Percentiles rank a stretch among this genome's conserved stretches.
Evolutionary conservation across 2,888 invertebrate species (phyloP).

Genomic region (Sisyra nigra): DNA sequence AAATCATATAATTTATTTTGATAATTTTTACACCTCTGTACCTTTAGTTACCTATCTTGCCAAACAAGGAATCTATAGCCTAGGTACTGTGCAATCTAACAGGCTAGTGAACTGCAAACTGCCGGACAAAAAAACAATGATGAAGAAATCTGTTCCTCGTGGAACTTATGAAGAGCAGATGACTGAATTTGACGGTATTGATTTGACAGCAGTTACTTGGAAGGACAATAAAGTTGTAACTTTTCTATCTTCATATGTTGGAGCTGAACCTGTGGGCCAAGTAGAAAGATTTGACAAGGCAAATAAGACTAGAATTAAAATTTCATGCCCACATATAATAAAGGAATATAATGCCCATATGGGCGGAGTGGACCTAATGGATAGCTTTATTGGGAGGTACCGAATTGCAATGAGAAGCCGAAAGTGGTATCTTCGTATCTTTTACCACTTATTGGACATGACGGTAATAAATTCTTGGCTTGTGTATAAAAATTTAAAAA

Average conservation of each 20-base stretch:
- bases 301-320: no score
- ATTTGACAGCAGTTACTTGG: constrained; percentile 10
- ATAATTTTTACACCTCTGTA: constrained; percentile 1
- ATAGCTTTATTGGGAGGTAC: constrained; percentile 15
- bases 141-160: constrained; percentile 7
- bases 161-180: constrained; percentile 10
- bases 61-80: constrained; percentile 6
- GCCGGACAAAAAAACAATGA: constrained; percentile 3
- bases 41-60: constrained; percentile 4
- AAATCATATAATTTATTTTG: constrained; percentile 2
- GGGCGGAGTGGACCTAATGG: constrained; percentile 18
- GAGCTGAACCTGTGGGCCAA: constrained; percentile 10
- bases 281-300: not conserved
- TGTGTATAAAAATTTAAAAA: no score
- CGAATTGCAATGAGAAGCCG: constrained; percentile 13
- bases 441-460: constrained; percentile 14
- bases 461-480: no score
- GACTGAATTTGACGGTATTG: constrained; percentile 8
- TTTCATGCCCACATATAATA: constrained; percentile 15
- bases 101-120: constrained; percentile 5
- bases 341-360: constrained; percentile 16
- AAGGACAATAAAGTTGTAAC: constrained; percentile 12
- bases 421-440: constrained; percentile 14
- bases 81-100: not conserved
- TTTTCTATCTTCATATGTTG: constrained; percentile 11